Evolutionary conservation across 1,140 invertebrate species (phyloP), one percentile per base, ranked within the genome.

Genomic region (Trachymyrmex septentrionalis): DNA sequence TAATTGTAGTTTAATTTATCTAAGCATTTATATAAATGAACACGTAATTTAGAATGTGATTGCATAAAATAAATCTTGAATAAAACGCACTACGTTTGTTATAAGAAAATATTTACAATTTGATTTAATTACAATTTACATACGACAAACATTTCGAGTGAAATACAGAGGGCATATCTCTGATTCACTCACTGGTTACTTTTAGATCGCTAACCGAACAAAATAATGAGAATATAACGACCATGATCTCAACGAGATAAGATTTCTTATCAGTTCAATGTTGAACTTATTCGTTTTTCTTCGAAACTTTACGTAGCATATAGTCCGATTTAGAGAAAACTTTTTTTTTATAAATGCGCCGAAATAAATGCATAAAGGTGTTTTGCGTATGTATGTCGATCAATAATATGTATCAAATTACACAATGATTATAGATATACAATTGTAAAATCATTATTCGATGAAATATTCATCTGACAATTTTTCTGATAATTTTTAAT

Each of bases 1-100:
- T 16, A 34, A 38, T 57, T 63, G 38, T 50, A 57, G n/a, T 88
- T 80, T 86, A 55, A 78, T 87, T 87, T 86, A 63, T 69, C 53
- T 38, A 50, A 24, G 67, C 75, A 69, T 88, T 82, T 76, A 30
- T 87, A 80, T 78, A 55, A 69, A 50, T 34, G 24, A 66, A 38
- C 27, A 34, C 3, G 24, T 66, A 66, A 27, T 30, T 50, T 55
- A 12, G 3, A 34, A 55, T 53, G 64, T 73, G 27, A 88, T 63
- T 50, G 16, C 24, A 27, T 30, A 84, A 44, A 44, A 88, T 78
- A 77, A 88, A 44, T 64, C 55, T 77, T 61, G 21, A 21, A 34
- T 27, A 44, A 63, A 61, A 77, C 21, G 19, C 19, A 48, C 16
- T 24, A 48, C 10, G 9, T n/a, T 84, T 21, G 30, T 44, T 27